Evolutionary conservation across 2,888 invertebrate species (phyloP).

Genomic region (Prenolepis imparis): DNA sequence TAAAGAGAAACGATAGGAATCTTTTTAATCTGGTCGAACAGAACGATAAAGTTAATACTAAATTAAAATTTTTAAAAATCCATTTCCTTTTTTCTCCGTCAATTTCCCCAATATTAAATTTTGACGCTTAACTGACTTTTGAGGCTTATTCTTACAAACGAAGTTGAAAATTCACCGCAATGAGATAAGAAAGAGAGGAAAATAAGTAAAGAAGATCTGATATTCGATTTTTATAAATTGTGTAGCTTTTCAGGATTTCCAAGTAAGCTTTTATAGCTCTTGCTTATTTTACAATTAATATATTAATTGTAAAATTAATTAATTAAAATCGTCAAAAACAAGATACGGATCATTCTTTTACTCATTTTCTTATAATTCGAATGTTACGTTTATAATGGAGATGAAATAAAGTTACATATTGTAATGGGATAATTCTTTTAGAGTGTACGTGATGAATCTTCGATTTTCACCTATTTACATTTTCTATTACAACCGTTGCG

Average conservation of each 20-base stretch:
- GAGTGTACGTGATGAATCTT: background rate
- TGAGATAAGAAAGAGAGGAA: background rate
- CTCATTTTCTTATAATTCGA: background rate
- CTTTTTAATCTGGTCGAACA: slow-evolving; percentile 35
- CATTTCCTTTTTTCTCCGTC: too few species aligned
- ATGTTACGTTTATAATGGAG: background rate
- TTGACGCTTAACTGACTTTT: too few species aligned
- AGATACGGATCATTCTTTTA: background rate
- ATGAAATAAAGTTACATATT: slow-evolving; percentile 10
- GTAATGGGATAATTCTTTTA: background rate
- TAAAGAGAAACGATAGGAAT: slow-evolving; percentile 37
- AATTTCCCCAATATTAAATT: too few species aligned
- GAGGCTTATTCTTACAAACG: background rate
- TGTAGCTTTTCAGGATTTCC: background rate
- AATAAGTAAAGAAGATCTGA: background rate
- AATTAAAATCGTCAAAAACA: background rate
- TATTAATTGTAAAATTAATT: background rate
- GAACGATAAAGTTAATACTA: slow-evolving; percentile 21
- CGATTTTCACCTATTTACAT: background rate
- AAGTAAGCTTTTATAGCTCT: background rate
- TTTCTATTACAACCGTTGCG: background rate
- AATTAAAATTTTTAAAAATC: too few species aligned
- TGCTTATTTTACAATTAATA: background rate
- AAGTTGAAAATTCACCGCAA: slow-evolving; percentile 14
- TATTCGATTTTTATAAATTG: background rate